These are phyloP conservation scores for Eremophila alpestris DNA, from an alignment of 2,797 vertebrate species.

Conservation along the genomic window DNA sequence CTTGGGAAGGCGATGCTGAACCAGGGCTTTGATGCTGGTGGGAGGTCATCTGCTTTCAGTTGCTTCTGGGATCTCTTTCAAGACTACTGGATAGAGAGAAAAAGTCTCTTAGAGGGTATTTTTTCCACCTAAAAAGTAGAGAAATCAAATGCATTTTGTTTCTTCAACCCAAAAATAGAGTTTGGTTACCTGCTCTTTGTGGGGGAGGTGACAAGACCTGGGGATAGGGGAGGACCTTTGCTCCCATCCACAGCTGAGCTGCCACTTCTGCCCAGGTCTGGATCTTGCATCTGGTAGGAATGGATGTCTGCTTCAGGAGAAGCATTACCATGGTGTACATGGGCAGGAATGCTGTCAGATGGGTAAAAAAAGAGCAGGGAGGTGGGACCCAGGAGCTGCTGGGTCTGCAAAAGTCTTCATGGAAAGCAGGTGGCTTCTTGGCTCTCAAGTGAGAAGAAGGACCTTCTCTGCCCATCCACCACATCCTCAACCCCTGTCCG, in stretches of 20 bases:
- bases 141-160: not conserved
- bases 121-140: not conserved
- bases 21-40: not conserved
- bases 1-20: not conserved
- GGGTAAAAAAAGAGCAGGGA: not conserved
- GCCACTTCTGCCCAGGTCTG: not conserved
- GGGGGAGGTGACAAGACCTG: not conserved
- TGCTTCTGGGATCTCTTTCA: not conserved
- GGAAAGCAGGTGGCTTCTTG: not conserved
- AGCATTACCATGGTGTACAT: fast-evolving
- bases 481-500: not conserved
- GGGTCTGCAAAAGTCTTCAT: not conserved
- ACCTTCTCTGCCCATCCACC: not conserved
- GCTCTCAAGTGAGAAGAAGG: not conserved
- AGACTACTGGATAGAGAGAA: not conserved
- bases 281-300: not conserved
- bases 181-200: not conserved
- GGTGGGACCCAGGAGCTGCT: not conserved
- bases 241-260: not conserved
- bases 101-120: not conserved
- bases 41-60: not conserved
- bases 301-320: not conserved
- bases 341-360: not conserved
- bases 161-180: not conserved
- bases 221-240: not conserved